These are phyloP conservation scores for Toxonevra muliebris DNA, from an alignment of 2,888 invertebrate genomes.

Conservation along the genomic window DNA sequence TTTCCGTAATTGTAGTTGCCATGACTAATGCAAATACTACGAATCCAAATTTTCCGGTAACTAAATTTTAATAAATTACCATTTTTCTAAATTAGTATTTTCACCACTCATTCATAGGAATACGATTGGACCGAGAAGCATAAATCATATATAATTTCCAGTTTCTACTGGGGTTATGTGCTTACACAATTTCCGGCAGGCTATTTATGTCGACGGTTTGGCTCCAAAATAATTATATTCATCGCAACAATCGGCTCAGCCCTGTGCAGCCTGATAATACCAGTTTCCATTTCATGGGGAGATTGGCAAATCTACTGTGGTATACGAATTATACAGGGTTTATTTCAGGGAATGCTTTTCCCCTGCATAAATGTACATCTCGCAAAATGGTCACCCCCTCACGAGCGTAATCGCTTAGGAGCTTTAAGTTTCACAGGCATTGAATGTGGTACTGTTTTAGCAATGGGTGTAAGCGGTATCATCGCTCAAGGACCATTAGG, in stretches of 20 bases:
- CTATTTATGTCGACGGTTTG: conserved; percentile 72
- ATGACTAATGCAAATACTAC: conserved; percentile 71
- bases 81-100: conserved; percentile 37
- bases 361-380: conserved; percentile 73
- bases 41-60: conserved; percentile 67
- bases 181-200: conserved; percentile 73
- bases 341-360: conserved; percentile 73
- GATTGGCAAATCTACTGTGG: conserved; percentile 70
- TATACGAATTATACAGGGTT: conserved; percentile 73
- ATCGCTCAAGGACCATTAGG: conserved; percentile 69
- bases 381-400: conserved; percentile 75
- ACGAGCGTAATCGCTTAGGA: conserved; percentile 71
- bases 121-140: conserved; percentile 67
- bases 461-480: conserved; percentile 72
- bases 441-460: conserved; percentile 75
- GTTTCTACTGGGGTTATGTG: conserved; percentile 83
- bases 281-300: conserved; percentile 71
- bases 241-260: conserved; percentile 72
- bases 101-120: conserved; percentile 45
- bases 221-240: conserved; percentile 72
- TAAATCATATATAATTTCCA: conserved; percentile 72
- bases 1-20: conserved; percentile 78
- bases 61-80: conserved; percentile 28
- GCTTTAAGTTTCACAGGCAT: conserved; percentile 70
- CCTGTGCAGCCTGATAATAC: conserved; percentile 72